phyloP scores from a whole-genome alignment of 2,888 invertebrate species.

The Perizoma flavofasciatum region DNA sequence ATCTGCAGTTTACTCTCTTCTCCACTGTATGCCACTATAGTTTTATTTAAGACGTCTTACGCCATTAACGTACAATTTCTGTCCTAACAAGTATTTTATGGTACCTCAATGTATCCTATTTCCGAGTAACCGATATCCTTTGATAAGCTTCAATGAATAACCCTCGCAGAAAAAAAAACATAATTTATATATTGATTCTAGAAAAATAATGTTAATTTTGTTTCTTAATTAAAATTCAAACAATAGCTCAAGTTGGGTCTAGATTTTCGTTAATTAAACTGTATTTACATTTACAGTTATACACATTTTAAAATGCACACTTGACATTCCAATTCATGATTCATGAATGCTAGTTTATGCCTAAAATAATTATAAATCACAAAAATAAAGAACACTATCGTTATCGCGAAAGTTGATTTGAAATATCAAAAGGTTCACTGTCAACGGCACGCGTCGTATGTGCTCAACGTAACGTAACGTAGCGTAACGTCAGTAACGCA shows the following conservation, averaged over 20 bases:
- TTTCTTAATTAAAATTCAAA: background rate
- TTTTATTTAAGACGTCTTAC: background rate
- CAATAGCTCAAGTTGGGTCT: slow-evolving; percentile 3
- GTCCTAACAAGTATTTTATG: too few relatives aligned
- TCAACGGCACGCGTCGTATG: slow-evolving; percentile 1
- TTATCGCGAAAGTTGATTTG: slow-evolving; percentile 4
- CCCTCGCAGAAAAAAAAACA: too few relatives aligned
- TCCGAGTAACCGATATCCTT: background rate
- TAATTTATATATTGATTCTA: background rate
- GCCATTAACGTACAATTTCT: background rate
- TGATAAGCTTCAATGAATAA: background rate
- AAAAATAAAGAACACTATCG: slow-evolving; percentile 1
- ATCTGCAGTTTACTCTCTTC: background rate
- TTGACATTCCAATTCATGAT: background rate
- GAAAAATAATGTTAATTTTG: background rate
- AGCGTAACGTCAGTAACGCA: too few relatives aligned
- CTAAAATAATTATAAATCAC: slow-evolving; percentile 8
- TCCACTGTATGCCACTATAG: too few relatives aligned
- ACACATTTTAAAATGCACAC: background rate
- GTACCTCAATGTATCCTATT: too few relatives aligned
- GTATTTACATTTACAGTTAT: background rate
- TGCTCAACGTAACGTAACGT: too few relatives aligned
- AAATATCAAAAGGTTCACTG: slow-evolving; percentile 10
- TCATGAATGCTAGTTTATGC: background rate
- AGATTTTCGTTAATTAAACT: slow-evolving; percentile 3